Evolutionary conservation across 1,140 invertebrate species (phyloP).

Genomic region (Coelopa frigida): DNA sequence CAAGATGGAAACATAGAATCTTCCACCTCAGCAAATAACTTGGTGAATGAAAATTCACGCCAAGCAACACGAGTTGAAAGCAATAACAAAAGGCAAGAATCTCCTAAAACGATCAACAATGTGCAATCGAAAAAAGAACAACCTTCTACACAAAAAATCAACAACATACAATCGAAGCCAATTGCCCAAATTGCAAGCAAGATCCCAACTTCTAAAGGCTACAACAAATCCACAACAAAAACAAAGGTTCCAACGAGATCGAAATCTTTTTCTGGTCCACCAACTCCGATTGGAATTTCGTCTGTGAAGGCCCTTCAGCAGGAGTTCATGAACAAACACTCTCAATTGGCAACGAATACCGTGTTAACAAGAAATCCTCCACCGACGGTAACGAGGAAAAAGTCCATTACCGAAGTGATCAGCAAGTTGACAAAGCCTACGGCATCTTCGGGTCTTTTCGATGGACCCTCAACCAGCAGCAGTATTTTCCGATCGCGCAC

Average conservation of each 20-base stretch:
- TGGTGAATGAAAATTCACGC: no score
- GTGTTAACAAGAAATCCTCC: constrained; percentile 28
- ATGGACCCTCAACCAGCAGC: constrained; percentile 27
- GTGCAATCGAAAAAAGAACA: no score
- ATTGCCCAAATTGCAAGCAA: constrained; percentile 26
- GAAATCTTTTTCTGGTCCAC: constrained; percentile 35
- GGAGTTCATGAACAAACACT: constrained; percentile 47
- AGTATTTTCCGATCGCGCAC: constrained; percentile 24
- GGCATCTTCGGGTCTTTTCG: constrained; percentile 5
- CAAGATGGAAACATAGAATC: no score
- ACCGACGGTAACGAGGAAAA: constrained; percentile 22
- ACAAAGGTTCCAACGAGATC: constrained; percentile 32
- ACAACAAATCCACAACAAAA: constrained; percentile 10
- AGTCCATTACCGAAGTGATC: constrained; percentile 35
- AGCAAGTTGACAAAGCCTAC: constrained; percentile 26
- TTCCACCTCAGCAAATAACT: no score
- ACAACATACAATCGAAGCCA: no score
- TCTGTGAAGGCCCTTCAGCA: constrained; percentile 52
- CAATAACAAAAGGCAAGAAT: no score
- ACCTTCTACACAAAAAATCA: not conserved
- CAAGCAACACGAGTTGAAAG: no score
- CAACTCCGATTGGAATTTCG: constrained; percentile 31
- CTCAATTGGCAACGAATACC: constrained; percentile 21
- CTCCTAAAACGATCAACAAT: no score
- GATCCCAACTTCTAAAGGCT: constrained; percentile 39